These are phyloP conservation scores for Magallana angulata DNA, from an alignment of 1,140 invertebrate species.

Conservation along the genomic window DNA sequence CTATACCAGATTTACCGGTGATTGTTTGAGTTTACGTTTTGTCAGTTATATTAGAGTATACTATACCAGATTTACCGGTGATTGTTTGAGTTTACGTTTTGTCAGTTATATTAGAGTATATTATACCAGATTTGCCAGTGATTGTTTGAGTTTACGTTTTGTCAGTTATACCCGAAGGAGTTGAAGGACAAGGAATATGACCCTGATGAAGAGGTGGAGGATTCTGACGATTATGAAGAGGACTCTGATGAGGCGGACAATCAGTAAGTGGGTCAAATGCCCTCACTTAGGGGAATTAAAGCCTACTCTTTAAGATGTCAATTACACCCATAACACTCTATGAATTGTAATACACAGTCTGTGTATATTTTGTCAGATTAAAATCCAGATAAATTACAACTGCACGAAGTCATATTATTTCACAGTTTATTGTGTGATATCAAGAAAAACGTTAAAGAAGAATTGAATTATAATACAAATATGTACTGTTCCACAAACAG, in stretches of 20 bases:
- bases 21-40: too few relatives aligned
- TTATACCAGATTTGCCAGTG: background rate
- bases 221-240: constrained; percentile 54
- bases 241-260: constrained; percentile 54
- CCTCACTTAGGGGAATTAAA: background rate
- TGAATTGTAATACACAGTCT: background rate
- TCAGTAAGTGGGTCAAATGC: background rate
- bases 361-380: background rate
- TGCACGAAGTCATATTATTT: too few relatives aligned
- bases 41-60: too few relatives aligned
- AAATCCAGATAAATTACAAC: background rate
- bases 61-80: too few relatives aligned
- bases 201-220: constrained; percentile 55
- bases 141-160: background rate
- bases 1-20: too few relatives aligned
- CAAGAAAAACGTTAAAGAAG: too few relatives aligned
- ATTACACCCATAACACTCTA: background rate
- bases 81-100: too few relatives aligned
- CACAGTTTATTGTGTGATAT: too few relatives aligned
- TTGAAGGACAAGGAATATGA: constrained; percentile 19
- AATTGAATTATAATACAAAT: too few relatives aligned
- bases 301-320: background rate
- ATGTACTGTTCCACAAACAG: too few relatives aligned
- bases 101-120: too few relatives aligned
- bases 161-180: background rate